Conservation (phyloP, 2,888 invertebrate genomes). For the Petrolisthes cinctipes region DNA sequence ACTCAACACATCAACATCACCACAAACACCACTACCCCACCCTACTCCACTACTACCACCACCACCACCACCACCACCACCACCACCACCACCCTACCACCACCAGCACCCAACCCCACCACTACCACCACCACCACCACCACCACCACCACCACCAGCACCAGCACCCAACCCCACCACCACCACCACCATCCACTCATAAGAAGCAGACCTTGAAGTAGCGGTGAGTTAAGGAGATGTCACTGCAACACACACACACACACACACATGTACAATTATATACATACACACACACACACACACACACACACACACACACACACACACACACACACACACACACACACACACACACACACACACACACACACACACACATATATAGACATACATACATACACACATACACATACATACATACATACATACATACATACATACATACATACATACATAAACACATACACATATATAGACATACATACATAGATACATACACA, state of each 20-base stretch:
- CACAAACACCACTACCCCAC: background rate
- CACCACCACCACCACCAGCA: background rate
- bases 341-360: background rate
- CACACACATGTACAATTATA: background rate
- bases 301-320: background rate
- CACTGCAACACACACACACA: background rate
- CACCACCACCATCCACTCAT: background rate
- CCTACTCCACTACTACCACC: background rate
- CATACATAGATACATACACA: background rate
- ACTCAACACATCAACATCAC: background rate
- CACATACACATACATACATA: too few species aligned
- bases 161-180: background rate
- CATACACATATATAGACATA: background rate
- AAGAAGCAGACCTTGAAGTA: conserved; percentile 1
- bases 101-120: background rate
- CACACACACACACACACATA: background rate
- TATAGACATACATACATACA: too few species aligned
- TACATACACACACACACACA: background rate
- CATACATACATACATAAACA: background rate
- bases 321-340: background rate
- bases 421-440: background rate
- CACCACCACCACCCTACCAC: background rate
- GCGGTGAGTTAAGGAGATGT: background rate
- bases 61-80: background rate
- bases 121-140: background rate